Conservation (phyloP, 2,888 invertebrate species). For the Bombylius discolor region DNA sequence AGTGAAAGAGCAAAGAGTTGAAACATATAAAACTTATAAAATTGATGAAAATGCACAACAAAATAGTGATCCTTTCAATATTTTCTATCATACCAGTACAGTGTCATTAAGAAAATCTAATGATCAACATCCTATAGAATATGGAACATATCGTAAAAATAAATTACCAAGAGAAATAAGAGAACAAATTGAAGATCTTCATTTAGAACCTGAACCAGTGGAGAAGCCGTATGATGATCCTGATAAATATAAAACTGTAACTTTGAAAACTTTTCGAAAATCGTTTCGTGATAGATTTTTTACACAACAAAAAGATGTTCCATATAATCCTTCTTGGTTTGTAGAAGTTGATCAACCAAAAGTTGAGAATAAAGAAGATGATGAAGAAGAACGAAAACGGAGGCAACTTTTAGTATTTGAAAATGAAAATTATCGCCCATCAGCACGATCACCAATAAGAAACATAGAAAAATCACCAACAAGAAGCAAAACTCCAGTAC, state of each 20-base stretch:
- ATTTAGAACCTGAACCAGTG: slow-evolving; percentile 19
- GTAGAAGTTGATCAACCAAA: slow-evolving; percentile 28
- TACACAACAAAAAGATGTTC: slow-evolving; percentile 26
- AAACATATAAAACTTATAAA: too few species aligned
- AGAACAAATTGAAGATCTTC: slow-evolving; percentile 28
- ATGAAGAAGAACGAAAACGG: slow-evolving; percentile 20
- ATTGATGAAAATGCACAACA: too few species aligned
- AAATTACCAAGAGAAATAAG: slow-evolving; percentile 25
- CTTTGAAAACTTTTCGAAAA: slow-evolving; percentile 31
- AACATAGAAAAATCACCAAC: slow-evolving; percentile 17
- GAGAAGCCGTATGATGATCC: neutral
- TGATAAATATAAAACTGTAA: slow-evolving; percentile 33
- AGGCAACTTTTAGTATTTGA: slow-evolving; percentile 27
- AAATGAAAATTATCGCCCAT: slow-evolving; percentile 32
- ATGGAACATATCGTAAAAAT: slow-evolving; percentile 29
- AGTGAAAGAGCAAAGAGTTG: neutral
- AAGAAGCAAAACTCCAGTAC: slow-evolving; percentile 7
- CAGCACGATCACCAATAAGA: slow-evolving; percentile 29
- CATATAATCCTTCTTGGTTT: slow-evolving; percentile 35
- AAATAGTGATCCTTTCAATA: slow-evolving; percentile 28
- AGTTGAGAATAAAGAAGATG: neutral
- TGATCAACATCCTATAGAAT: slow-evolving; percentile 17
- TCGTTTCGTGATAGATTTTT: slow-evolving; percentile 32
- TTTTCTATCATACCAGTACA: slow-evolving; percentile 21
- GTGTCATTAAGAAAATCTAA: neutral